Evolutionary conservation across 2,797 vertebrate genomes (phyloP), one percentile per base, ranked within the genome.

Genomic region (Poeciliopsis presidionis): DNA sequence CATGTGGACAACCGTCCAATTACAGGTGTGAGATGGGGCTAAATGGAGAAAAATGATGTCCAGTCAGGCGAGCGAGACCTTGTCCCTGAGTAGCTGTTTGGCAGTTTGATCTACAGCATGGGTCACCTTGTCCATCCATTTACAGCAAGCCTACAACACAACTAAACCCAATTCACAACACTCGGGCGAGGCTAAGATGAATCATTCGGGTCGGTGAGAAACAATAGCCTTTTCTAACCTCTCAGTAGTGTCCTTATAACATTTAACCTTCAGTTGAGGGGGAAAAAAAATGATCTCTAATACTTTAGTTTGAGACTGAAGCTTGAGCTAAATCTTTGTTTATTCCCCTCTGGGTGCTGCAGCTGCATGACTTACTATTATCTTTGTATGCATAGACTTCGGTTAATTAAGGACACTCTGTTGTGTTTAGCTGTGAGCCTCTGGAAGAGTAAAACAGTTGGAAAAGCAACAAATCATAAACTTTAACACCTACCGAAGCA

Each of bases 1-100:
- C 88, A 91, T 89, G 91, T 92, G 91, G 86, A 95, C 90, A 81
- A 89, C 85, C 79, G 84, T 84, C 86, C 91, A 89, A 92, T 94
- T 92, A 92, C 90, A 95, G 91, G 93, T 92, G 93, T 86, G 86
- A 90, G 93, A 92, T 89, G 84, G 84, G 82, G 90, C 90, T 93
- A 92, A 93, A 94, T 91, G 90, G 92, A 93, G 93, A 94, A 94
- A 94, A 93, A 94, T 92, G 89, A 92, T 89, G 85, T 91, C 89
- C 89, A 92, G 90, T 92, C 93, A 93, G 86, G 91, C 88, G 57
- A 87, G 79, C 87, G 89, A 82, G 84, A 92, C 85, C 91, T 80
- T 86, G 90, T 94, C 93, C 92, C 93, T 79, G 74, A 93, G 86
- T 92, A 92, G 93, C 91, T 91, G 91, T 93, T 93, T 86, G 59